Evolutionary conservation across 2,888 invertebrate genomes (phyloP), one percentile per base, ranked within the genome.

Genomic region (Ennomos erosarius): DNA sequence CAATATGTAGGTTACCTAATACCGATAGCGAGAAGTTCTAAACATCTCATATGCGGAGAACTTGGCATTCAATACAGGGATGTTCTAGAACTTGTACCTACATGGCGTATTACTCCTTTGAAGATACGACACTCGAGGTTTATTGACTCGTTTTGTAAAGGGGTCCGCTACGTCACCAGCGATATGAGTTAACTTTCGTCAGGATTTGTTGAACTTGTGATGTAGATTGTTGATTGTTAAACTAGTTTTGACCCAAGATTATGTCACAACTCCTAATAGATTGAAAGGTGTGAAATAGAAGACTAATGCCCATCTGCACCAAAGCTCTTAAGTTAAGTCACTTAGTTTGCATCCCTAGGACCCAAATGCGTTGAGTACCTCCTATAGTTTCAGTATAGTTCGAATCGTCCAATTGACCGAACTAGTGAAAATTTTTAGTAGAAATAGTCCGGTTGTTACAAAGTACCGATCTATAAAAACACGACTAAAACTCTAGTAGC

Each of bases 71-170:
- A 46, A 47, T 47, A 47, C 11, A 33, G 34, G 38, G 26, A 13
- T 8, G 26, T 38, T 33, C 38, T 26, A 47, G 38, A 48, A 39
- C 48, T 26, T 37, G n/a, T n/a, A n/a, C n/a, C 8, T 48, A 39
- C 12, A 10, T 8, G 5, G n/a, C 3, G 11, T 9, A 38, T n/a
- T 9, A 48, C 33, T 33, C 48, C 48, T 48, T 48, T 48, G 48
- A 39, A 39, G 36, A 36, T 13, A 46, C 46, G 48, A 48, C 37
- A 13, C 37, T 26, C 33, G 48, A 39, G 11, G 39, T 48, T 33
- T 55, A 36, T 51, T 57, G 53, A 50, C 42, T 39, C 47, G 37
- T 37, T 42, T 52, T 48, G 52, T n/a, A 48, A 38, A 48, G 47
- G 13, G 13, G 16, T 37, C 37, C 37, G 33, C 44, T 40, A 16